Percentiles rank a stretch among this genome's conserved stretches.
Evolutionary conservation across 2,113 vertebrate genomes (phyloP).

Genomic region (Vanacampus margaritifer): DNA sequence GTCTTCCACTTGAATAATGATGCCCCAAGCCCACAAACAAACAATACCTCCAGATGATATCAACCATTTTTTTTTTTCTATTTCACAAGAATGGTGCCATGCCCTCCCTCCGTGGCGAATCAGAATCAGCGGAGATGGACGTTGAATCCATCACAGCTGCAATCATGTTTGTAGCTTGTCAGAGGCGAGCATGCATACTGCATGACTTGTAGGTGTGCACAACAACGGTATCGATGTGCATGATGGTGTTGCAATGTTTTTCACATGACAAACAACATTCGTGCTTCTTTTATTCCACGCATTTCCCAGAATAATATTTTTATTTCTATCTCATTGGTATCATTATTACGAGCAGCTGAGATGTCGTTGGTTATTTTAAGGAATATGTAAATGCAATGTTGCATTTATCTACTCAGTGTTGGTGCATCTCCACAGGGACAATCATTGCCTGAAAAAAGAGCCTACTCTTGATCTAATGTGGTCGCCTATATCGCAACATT

Average conservation of each 20-base stretch:
- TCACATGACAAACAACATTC: constrained; percentile 31
- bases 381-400: constrained; percentile 17
- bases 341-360: not conserved
- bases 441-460: not conserved
- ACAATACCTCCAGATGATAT: constrained; percentile 40
- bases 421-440: constrained; percentile 1
- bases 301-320: constrained; percentile 17
- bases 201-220: constrained; percentile 30
- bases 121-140: constrained; percentile 38
- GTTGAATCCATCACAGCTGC: constrained; percentile 34
- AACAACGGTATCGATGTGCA: constrained; percentile 27
- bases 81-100: not conserved
- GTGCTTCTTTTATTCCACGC: not conserved
- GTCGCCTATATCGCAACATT: too few species aligned
- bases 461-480: not conserved
- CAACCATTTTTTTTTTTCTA: constrained; percentile 27
- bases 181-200: constrained; percentile 31
- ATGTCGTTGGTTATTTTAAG: constrained; percentile 15
- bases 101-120: constrained; percentile 42
- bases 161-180: constrained; percentile 40
- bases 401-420: constrained; percentile 14
- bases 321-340: not conserved
- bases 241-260: constrained; percentile 32
- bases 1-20: constrained; percentile 28
- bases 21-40: not conserved